Percentiles rank a stretch among this genome's conserved stretches.
phyloP scores from a whole-genome alignment of 2,797 vertebrate species.

The Sebastiscus tertius region DNA sequence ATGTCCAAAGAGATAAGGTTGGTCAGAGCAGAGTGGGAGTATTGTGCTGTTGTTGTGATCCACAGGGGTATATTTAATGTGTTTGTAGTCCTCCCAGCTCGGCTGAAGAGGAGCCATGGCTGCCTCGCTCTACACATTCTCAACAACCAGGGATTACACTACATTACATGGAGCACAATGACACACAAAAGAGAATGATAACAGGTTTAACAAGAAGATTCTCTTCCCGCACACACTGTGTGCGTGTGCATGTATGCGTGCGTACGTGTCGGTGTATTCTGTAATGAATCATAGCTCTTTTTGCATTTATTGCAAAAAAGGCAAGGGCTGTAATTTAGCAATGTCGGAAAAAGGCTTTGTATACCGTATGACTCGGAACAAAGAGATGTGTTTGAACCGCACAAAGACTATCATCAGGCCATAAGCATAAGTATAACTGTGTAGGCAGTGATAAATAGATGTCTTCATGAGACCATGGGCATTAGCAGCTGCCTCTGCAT shows the following conservation, averaged over 20 bases:
- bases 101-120: conserved; percentile 51
- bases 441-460: conserved; percentile 23
- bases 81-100: conserved; percentile 66
- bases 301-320: conserved; percentile 29
- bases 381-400: conserved; percentile 21
- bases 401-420: conserved; percentile 43
- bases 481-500: conserved; percentile 32
- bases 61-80: conserved; percentile 57
- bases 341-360: conserved; percentile 28
- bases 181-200: conserved; percentile 68
- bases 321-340: conserved; percentile 50
- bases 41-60: conserved; percentile 29
- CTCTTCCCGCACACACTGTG: conserved; percentile 25
- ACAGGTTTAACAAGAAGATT: conserved; percentile 66
- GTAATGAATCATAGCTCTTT: conserved; percentile 54
- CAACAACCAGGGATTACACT: conserved; percentile 62
- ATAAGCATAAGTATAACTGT: conserved; percentile 8
- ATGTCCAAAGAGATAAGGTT: conserved; percentile 25
- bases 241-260: conserved; percentile 6
- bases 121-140: conserved; percentile 54
- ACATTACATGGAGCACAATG: conserved; percentile 62
- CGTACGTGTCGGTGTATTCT: conserved; percentile 20
- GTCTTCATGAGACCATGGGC: conserved; percentile 19
- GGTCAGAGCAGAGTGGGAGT: conserved; percentile 3
- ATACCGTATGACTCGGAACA: conserved; percentile 26